Evolutionary conservation across 1,140 invertebrate species (phyloP).

Genomic region (Odontomachus brunneus): DNA sequence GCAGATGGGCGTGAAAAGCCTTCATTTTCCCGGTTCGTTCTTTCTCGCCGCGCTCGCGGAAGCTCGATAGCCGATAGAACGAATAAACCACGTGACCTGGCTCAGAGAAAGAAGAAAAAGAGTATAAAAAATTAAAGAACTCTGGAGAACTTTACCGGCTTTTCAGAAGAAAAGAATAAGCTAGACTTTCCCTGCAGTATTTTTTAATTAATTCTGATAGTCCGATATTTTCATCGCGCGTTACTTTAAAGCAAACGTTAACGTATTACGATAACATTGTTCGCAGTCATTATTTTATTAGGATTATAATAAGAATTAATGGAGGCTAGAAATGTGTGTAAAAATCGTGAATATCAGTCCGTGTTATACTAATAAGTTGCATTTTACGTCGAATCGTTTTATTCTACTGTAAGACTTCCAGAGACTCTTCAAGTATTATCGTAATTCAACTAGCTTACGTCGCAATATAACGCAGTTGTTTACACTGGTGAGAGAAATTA

Average conservation of each 20-base stretch:
- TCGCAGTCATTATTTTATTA: not conserved
- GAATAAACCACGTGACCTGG: conserved; percentile 17
- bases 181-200: not conserved
- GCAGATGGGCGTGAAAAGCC: not conserved
- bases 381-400: not conserved
- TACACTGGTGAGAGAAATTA: conserved; percentile 23
- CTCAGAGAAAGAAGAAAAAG: not conserved
- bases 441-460: not conserved
- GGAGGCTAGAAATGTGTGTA: too few species aligned
- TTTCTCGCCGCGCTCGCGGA: not conserved
- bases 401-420: not conserved
- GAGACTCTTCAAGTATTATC: conserved; percentile 17
- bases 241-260: not conserved
- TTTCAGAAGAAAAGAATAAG: not conserved
- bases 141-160: too few species aligned
- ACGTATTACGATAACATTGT: not conserved
- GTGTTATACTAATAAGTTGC: conserved; percentile 4
- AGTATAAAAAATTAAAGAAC: not conserved
- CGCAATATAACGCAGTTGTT: not conserved
- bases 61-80: conserved; percentile 15
- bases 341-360: too few species aligned
- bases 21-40: not conserved
- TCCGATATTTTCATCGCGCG: too few species aligned
- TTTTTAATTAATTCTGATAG: conserved; percentile 14
- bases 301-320: not conserved